Evolutionary conservation across 2,888 invertebrate genomes (phyloP), one percentile per base, ranked within the genome.

Genomic region (Eupithecia pulchellata): DNA sequence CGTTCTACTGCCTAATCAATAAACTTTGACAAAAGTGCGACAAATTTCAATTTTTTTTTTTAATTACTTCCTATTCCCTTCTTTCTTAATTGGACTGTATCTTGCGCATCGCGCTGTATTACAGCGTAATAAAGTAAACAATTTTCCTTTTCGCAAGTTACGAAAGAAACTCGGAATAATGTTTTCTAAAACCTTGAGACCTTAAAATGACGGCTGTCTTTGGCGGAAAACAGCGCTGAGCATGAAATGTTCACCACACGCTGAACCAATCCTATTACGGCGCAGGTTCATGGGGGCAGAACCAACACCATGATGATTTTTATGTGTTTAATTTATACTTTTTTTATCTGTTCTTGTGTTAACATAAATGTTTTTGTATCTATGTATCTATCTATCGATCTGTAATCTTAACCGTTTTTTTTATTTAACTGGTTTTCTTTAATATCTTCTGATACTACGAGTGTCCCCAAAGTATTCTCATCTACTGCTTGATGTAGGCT

Each of bases 61-160:
- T n/a, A 1, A n/a, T 42, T n/a, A n/a, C 39, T 42, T 42, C n/a
- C 8, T n/a, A n/a, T 17, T 42, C n/a, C n/a, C 42, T 55, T 55
- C 5, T 55, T 27, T 14, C 4, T 55, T 13, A 55, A 55, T 27
- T 27, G n/a, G 30, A 29, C 58, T 30, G 27, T 17, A 58, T 9
- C 27, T 58, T 11, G 17, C 30, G 30, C 29, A 58, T 29, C 58
- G 29, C 57, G 17, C 27, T 58, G 29, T 58, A 58, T 30, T 30
- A 8, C 27, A 57, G 36, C 25, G 34, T 65, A 72, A 71, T 68
- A 69, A 68, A 72, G 71, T 66, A 63, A 71, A 74, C 68, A 72
- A 74, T 72, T 76, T 74, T 71, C 74, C 61, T 69, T n/a, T n/a
- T n/a, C n/a, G 57, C 65, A 71, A 72, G 64, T 42, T 57, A 63